Percentiles rank a stretch among this genome's conserved stretches.
phyloP scores from a whole-genome alignment of 2,888 invertebrate genomes.

The Netelia inedita region DNA sequence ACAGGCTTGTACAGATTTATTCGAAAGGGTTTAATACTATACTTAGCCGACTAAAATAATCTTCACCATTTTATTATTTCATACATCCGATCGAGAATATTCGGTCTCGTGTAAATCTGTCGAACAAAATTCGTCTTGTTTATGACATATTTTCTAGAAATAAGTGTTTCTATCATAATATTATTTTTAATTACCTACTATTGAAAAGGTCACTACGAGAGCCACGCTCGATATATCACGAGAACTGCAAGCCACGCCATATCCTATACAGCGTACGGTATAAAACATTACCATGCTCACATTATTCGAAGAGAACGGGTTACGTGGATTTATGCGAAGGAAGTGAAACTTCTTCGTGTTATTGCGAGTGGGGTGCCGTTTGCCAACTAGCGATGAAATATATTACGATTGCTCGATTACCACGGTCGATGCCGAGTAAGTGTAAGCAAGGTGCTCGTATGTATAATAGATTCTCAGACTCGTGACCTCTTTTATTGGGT shows the following conservation, averaged over 20 bases:
- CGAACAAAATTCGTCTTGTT: background rate
- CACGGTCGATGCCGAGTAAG: conserved; percentile 38
- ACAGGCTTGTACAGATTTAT: conserved; percentile 45
- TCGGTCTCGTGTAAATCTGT: no score
- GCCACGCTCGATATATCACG: conserved; percentile 22
- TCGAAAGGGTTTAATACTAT: conserved; percentile 10
- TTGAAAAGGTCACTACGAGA: conserved; percentile 15
- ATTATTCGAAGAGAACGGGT: conserved; percentile 46
- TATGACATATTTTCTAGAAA: background rate
- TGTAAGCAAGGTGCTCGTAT: conserved; percentile 55
- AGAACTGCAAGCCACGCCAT: background rate
- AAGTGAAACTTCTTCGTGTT: conserved; percentile 54
- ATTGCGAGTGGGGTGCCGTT: conserved; percentile 42
- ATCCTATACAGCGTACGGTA: background rate
- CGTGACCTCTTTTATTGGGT: conserved; percentile 55
- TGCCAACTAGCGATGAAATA: conserved; percentile 40
- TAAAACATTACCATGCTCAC: conserved; percentile 20
- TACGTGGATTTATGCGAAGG: conserved; percentile 59
- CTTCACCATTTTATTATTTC: background rate
- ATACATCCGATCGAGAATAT: background rate
- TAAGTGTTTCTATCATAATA: background rate
- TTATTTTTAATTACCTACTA: conserved; percentile 41
- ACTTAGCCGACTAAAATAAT: background rate
- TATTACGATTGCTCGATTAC: conserved; percentile 61
- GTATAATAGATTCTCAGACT: conserved; percentile 55